A percentile compares a stretch with the other conserved stretches of the same genome.
phyloP scores from a whole-genome alignment of 2,888 invertebrate genomes.

The Ophion slaviceki region DNA sequence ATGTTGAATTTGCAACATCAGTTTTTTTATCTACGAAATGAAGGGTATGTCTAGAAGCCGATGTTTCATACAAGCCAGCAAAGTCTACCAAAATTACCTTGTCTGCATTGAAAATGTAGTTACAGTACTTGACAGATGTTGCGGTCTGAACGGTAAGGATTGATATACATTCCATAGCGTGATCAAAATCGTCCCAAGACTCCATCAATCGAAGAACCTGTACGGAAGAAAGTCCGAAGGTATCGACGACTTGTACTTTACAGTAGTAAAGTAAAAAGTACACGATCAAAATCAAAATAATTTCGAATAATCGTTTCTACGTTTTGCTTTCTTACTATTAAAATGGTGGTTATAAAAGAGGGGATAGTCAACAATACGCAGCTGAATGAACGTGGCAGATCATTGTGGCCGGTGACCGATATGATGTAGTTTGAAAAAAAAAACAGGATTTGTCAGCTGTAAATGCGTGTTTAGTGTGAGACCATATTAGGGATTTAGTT shows the following conservation, averaged over 20 bases:
- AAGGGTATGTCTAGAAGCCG: not conserved
- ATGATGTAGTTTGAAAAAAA: too few species aligned
- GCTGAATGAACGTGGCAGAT: too few species aligned
- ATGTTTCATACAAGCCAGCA: not conserved
- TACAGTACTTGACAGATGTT: slow-evolving; percentile 39
- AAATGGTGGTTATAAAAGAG: too few species aligned
- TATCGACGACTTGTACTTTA: too few species aligned
- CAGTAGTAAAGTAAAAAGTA: too few species aligned
- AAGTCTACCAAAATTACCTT: slow-evolving; percentile 46
- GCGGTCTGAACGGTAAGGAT: slow-evolving; percentile 39
- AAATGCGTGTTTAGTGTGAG: too few species aligned
- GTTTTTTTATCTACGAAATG: slow-evolving; percentile 42
- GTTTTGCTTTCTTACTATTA: too few species aligned
- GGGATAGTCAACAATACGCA: too few species aligned
- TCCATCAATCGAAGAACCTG: slow-evolving; percentile 57
- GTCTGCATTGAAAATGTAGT: slow-evolving; percentile 50
- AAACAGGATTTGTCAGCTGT: too few species aligned
- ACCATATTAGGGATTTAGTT: not conserved
- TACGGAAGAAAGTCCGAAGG: not conserved
- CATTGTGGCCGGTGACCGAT: too few species aligned
- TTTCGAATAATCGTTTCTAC: too few species aligned
- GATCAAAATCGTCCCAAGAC: slow-evolving; percentile 57
- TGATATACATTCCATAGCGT: slow-evolving; percentile 54
- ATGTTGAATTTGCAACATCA: slow-evolving; percentile 48
- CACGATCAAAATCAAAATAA: too few species aligned